phyloP scores from a whole-genome alignment of 2,113 vertebrate species.

The Formicarius rufipectus region DNA sequence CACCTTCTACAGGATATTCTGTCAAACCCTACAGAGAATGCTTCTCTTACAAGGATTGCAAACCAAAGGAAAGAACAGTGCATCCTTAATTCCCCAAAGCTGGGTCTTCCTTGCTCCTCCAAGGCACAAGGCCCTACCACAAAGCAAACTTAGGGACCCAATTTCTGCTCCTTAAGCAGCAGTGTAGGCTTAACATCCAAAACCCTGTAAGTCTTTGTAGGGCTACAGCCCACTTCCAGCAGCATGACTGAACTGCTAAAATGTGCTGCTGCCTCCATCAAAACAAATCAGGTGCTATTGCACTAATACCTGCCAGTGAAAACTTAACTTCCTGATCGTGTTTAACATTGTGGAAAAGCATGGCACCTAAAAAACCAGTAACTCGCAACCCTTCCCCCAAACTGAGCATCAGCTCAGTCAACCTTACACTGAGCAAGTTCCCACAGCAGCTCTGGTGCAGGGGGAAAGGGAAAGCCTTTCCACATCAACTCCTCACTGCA shows the following conservation, averaged over 20 bases:
- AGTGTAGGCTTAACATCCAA: neutral
- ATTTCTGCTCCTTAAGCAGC: neutral
- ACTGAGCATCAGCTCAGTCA: neutral
- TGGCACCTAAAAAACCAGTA: neutral
- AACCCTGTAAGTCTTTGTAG: neutral
- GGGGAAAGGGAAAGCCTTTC: neutral
- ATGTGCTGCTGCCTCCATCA: neutral
- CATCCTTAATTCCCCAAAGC: neutral
- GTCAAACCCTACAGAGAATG: neutral
- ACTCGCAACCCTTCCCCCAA: neutral
- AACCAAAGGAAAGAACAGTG: neutral
- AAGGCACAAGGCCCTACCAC: accelerated
- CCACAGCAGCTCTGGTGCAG: neutral
- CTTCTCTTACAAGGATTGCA: neutral
- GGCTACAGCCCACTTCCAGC: neutral
- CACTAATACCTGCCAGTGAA: neutral
- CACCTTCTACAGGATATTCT: accelerated
- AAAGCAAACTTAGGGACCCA: neutral
- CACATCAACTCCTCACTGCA: neutral
- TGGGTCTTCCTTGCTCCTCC: neutral
- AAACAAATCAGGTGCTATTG: neutral
- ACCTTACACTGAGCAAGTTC: neutral
- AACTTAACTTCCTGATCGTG: neutral
- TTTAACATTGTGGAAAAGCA: neutral
- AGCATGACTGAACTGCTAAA: neutral